Evolutionary conservation across 2,113 vertebrate genomes (phyloP), one percentile per base, ranked within the genome.

Genomic region (Leptobrachium ailaonicum): DNA sequence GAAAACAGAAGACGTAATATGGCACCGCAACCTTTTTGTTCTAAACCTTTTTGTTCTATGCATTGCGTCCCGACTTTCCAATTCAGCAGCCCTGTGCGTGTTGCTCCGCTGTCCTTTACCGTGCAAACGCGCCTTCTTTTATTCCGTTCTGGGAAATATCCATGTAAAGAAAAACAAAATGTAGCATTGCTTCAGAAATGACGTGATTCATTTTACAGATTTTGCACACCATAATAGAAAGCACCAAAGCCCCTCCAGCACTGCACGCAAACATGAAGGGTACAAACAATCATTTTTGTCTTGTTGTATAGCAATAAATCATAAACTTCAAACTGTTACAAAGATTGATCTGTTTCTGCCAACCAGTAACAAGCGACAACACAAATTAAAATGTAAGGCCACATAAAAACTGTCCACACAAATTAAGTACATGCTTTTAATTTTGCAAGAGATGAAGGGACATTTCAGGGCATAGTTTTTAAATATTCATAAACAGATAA

Each of bases 211-310:
- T 80, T 88, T 85, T 71, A 60, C 53, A 5, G 77, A 83, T 84
- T 91, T 87, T 86, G 82, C 83, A 83, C 87, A 83, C 81, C 77
- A 76, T 86, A 87, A 88, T 82, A 86, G 79, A 83, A 91, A 79
- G 79, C 85, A 86, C 20, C 82, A 89, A 90, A 86, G 62, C 83
- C 72, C 81, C 83, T 62, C 76, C 66, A 91, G 84, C 83, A 85
- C 41, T 79, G 82, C 84, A 85, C 77, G 86, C 85, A 90, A 81
- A 82, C 73, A 87, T 53, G 86, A 87, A 87, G 83, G 79, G 41
- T 69, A 75, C 87, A 82, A 87, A 77, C 75, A 69, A 80, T 83
- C 45, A 67, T 80, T 81, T 81, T 69, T 75, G 72, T 81, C 66
- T 75, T 81, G 53, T 66, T 81, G 50, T 81, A 81, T 68, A 56